Base-by-base conservation (phyloP, 2,797 vertebrate genomes). In the Setipinna tenuifilis region DNA sequence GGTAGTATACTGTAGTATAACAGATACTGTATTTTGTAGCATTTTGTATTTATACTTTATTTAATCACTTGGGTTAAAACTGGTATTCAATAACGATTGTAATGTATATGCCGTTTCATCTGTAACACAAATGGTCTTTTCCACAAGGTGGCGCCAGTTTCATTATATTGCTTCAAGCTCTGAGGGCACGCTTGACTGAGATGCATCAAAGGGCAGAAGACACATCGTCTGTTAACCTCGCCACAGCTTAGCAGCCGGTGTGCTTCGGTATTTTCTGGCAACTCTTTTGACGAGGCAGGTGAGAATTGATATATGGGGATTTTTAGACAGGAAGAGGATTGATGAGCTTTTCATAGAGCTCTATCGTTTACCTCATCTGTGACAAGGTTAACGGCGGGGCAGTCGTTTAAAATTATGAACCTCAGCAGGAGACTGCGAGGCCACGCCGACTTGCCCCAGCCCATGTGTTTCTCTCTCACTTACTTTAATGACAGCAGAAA, bases 281-380 rank as follows among this genome's bases (percentile, higher is more conserved):
- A 75, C 68, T 6, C 16, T 19, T 14, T 68, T 75, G 35, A 78
- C 71, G 35, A 78, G 6, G 31, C 41, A 17, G 31, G 44, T 78
- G 71, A 78, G 71, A 78, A 78, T 0, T 21, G 9, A 35, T 78
- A 21, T 44, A 78, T 10, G 6, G 71, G 71, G 4, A 44, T 78
- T 78, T 19, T 78, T 17, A 19, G 71, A 78, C 16, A 21, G 71
- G 17, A 31, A 88, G 86, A 87, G 88, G 85, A 91, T 58, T 89
- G 78, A 88, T 90, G 23, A 88, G 82, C 85, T 84, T 88, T 88
- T 85, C 0, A 59, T 86, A 89, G 86, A 88, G 89, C 83, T 59
- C 81, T 90, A 87, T 93, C 31, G 92, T 93, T 93, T 91, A 88
- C 71, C 82, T 89, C 93, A 94, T 89, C 92, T 92, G 93, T 92